A percentile compares a stretch with the other conserved stretches of the same genome.
phyloP scores from a whole-genome alignment of 2,113 vertebrate species.

The Dipodomys stephensi region DNA sequence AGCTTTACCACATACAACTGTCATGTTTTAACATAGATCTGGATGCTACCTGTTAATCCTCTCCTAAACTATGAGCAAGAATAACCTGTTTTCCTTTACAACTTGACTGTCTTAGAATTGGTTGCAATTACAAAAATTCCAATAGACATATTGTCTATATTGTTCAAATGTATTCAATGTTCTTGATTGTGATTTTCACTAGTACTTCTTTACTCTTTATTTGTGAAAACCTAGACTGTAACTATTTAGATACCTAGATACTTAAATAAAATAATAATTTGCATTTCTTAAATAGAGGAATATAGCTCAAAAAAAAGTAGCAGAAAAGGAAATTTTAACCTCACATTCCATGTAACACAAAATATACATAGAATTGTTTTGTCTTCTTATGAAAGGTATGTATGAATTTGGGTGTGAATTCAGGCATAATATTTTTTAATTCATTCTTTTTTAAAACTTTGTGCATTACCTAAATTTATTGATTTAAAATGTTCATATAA shows the following conservation, averaged over 20 bases:
- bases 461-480: too few species aligned
- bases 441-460: too few species aligned
- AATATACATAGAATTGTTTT: not conserved
- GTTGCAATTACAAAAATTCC: not conserved
- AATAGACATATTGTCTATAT: not conserved
- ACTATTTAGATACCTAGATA: not conserved
- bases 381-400: not conserved
- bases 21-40: not conserved
- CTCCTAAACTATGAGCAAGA: not conserved
- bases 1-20: not conserved
- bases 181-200: slow-evolving; percentile 41
- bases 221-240: not conserved
- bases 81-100: not conserved
- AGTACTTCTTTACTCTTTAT: not conserved
- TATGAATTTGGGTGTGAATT: not conserved
- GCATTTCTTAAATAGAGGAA: not conserved
- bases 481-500: too few species aligned
- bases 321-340: not conserved
- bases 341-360: not conserved
- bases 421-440: not conserved
- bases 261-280: not conserved
- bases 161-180: slow-evolving; percentile 25
- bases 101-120: not conserved
- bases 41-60: too few species aligned
- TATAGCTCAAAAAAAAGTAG: not conserved